A percentile compares a stretch with the other conserved stretches of the same genome.
These are phyloP conservation scores for Theocolax elegans DNA, from an alignment of 1,140 invertebrate genomes.

Conservation along the genomic window DNA sequence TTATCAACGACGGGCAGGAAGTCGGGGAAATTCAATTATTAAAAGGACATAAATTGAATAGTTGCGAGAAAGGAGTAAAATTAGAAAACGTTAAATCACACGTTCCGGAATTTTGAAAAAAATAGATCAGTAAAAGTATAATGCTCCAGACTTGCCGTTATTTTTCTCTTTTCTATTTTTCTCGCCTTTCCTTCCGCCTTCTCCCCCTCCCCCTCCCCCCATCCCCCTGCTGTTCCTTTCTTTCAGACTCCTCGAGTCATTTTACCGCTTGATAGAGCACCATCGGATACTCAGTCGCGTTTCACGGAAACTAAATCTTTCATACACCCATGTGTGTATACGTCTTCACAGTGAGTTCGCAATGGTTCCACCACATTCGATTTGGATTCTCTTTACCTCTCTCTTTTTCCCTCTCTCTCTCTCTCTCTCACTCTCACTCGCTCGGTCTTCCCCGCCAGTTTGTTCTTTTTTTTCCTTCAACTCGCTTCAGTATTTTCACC, in stretches of 20 bases:
- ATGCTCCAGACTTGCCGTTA: no score
- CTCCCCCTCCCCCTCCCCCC: no score
- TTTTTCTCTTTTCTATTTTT: no score
- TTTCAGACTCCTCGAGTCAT: not conserved
- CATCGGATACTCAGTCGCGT: not conserved
- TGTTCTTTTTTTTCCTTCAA: not conserved
- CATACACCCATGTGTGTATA: not conserved
- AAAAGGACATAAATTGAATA: no score
- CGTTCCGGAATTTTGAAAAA: no score
- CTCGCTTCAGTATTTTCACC: not conserved
- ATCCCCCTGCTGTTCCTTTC: not conserved
- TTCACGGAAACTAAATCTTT: constrained; percentile 23
- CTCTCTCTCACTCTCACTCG: not conserved
- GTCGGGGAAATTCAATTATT: no score
- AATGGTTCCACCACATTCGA: constrained; percentile 39
- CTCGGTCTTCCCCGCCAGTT: constrained; percentile 21
- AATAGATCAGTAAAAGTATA: no score
- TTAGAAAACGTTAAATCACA: no score
- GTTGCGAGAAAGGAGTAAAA: no score
- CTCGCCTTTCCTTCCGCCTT: not conserved
- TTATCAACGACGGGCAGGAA: no score
- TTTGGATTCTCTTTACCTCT: constrained; percentile 34
- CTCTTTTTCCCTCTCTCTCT: no score
- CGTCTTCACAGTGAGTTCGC: not conserved
- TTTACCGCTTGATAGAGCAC: constrained; percentile 1